These are phyloP conservation scores for Athrips mouffetella DNA, from an alignment of 2,888 invertebrate species.

Conservation along the genomic window DNA sequence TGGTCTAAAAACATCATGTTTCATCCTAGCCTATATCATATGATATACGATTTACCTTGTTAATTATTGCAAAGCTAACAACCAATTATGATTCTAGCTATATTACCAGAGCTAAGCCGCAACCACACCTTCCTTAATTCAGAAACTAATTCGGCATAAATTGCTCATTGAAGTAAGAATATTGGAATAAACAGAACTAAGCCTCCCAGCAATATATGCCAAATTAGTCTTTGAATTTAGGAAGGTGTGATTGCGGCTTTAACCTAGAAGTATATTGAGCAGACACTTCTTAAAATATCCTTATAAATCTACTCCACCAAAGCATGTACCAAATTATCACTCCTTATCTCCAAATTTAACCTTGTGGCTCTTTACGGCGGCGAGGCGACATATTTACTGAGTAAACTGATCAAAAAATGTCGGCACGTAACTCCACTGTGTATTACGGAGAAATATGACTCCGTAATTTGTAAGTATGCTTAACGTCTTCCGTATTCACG, in stretches of 20 bases:
- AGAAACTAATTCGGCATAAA: no score
- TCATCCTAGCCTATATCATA: no score
- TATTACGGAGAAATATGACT: conserved; percentile 26
- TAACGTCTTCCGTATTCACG: conserved; percentile 59
- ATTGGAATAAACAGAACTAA: no score
- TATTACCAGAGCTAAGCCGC: no score
- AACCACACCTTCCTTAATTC: no score
- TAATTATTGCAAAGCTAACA: no score
- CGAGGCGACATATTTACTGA: conserved; percentile 62
- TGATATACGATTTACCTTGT: no score
- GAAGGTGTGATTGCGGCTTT: not conserved
- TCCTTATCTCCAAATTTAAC: conserved; percentile 71
- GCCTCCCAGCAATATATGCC: not conserved
- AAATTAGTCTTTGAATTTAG: not conserved
- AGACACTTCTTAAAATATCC: conserved; percentile 36
- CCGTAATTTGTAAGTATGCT: conserved; percentile 47
- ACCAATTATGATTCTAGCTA: no score
- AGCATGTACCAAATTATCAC: conserved; percentile 66
- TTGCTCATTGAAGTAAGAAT: no score
- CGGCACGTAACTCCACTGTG: conserved; percentile 19
- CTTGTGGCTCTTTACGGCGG: conserved; percentile 63
- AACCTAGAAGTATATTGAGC: conserved; percentile 15
- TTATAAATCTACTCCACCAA: conserved; percentile 33
- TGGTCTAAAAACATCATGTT: no score
- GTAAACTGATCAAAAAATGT: conserved; percentile 52